Base-by-base conservation (phyloP, 2,888 invertebrate species). In the Ormyrus thymus region DNA sequence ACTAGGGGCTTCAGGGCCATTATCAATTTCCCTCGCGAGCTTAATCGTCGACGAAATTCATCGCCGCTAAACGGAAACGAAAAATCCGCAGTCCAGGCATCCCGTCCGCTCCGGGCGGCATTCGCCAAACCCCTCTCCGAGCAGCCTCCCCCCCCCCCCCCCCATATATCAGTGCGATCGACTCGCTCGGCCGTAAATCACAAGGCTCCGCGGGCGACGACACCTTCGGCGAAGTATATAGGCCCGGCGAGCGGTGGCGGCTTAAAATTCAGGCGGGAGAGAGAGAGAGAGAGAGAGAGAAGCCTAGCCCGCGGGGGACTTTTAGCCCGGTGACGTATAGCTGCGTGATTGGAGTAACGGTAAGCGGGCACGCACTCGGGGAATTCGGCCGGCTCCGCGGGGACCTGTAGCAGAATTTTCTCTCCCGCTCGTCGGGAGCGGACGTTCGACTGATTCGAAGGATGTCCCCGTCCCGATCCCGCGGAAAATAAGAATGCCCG, bases 341-440 rank as follows among this genome's bases (percentile, higher is more conserved):
- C 84, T 84, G 29, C 85, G 84, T 87, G 88, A 88, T 87, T 86
- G 86, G 84, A 87, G 86, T 84, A 64, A 59, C 53, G 13, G 70
- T 58, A 61, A 59, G 29, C 29, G 29, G 29, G 29, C 29, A 29
- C 29, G 29, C 29, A 29, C 29, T 29, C 29, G 29, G 29, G 29
- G 29, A 29, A 29, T 29, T 29, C 29, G 29, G 3, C 29, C 0
- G 29, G 4, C 29, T 29, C 66, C 77, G 55, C 53, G 77, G 71
- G 77, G 65, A 29, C 29, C 13, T 50, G 43, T 10, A 70, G 55
- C 51, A 56, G 71, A 65, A 71, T 71, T 76, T 69, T 58, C 56
- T 46, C 61, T 50, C 29, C 11, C 55, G 45, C 10, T 29, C 29
- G 1, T 29, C 29, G 0, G 13, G 55, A 13, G n/a, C 13, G 51